These are phyloP conservation scores for Drosophila virilis DNA, from an alignment of 1,140 invertebrate genomes.

Conservation along the genomic window DNA sequence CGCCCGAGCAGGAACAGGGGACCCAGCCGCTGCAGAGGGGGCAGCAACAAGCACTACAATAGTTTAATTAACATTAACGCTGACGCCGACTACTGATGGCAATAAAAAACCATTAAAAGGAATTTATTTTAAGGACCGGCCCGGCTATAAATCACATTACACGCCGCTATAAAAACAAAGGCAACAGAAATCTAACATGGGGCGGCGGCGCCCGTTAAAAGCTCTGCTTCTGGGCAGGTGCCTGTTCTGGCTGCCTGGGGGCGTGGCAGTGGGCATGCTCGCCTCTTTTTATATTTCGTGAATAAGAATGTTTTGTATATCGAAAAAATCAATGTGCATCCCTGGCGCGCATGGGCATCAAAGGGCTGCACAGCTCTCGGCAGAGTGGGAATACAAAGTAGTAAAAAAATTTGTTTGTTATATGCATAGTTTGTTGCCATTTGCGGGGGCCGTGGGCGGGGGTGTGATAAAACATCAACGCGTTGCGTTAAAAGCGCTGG, in stretches of 20 bases:
- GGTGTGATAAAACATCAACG: slow-evolving; percentile 2
- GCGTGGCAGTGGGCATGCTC: slow-evolving; percentile 33
- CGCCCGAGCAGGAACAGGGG: neutral
- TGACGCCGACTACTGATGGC: slow-evolving; percentile 77
- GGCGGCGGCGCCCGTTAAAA: slow-evolving; percentile 15
- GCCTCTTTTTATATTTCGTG: slow-evolving; percentile 22
- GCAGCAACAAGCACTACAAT: slow-evolving; percentile 64
- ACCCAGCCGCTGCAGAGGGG: too few relatives aligned
- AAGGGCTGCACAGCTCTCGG: neutral
- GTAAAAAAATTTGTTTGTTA: slow-evolving; percentile 72
- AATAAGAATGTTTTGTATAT: slow-evolving; percentile 74
- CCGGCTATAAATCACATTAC: slow-evolving; percentile 81
- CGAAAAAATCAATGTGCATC: slow-evolving; percentile 73
- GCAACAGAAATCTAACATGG: slow-evolving; percentile 40
- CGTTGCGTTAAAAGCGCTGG: slow-evolving; percentile 65
- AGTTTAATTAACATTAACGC: slow-evolving; percentile 82
- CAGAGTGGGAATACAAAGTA: slow-evolving; percentile 47
- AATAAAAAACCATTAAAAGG: slow-evolving; percentile 82
- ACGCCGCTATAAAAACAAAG: slow-evolving; percentile 77
- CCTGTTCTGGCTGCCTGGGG: slow-evolving; percentile 7
- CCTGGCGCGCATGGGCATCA: slow-evolving; percentile 26
- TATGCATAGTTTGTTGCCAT: slow-evolving; percentile 74
- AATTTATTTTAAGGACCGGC: slow-evolving; percentile 81
- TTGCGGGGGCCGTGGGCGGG: slow-evolving; percentile 16
- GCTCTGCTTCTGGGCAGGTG: slow-evolving; percentile 49